phyloP scores from a whole-genome alignment of 2,888 invertebrate species.

The Ennomos fuscantarius region DNA sequence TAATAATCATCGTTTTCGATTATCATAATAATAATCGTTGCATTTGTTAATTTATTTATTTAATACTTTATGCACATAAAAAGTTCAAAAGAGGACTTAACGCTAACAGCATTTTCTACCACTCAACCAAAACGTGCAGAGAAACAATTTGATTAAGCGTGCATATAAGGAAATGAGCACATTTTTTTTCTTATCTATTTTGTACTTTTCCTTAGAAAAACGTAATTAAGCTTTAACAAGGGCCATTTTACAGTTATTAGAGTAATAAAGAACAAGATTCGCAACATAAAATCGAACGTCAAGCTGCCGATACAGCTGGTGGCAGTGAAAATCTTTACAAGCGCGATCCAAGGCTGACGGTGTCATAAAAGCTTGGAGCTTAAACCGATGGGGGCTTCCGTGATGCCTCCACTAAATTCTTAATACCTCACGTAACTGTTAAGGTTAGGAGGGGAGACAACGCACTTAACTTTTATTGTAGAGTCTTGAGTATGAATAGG shows the following conservation, averaged over 20 bases:
- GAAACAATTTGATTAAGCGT: no score
- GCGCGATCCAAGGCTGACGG: conserved; percentile 42
- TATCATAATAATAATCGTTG: no score
- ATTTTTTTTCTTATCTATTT: background rate
- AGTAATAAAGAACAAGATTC: conserved; percentile 25
- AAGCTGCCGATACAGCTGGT: conserved; percentile 30
- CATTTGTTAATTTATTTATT: no score
- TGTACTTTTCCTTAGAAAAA: conserved; percentile 7
- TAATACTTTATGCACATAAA: no score
- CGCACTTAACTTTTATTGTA: conserved; percentile 79
- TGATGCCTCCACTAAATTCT: conserved; percentile 76
- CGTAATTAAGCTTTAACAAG: conserved; percentile 27
- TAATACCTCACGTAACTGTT: conserved; percentile 84
- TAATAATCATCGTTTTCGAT: no score
- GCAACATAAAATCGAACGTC: conserved; percentile 25
- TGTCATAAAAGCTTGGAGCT: conserved; percentile 46
- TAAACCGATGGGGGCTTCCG: conserved; percentile 54
- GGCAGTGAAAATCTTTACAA: conserved; percentile 40
- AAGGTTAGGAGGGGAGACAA: conserved; percentile 69
- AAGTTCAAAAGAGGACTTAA: no score
- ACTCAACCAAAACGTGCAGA: no score
- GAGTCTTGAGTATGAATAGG: conserved; percentile 49
- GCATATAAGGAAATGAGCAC: no score
- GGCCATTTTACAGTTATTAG: conserved; percentile 17
- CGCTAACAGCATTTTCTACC: no score